phyloP scores from a whole-genome alignment of 2,888 invertebrate species.

The Drosophila kokeensis region DNA sequence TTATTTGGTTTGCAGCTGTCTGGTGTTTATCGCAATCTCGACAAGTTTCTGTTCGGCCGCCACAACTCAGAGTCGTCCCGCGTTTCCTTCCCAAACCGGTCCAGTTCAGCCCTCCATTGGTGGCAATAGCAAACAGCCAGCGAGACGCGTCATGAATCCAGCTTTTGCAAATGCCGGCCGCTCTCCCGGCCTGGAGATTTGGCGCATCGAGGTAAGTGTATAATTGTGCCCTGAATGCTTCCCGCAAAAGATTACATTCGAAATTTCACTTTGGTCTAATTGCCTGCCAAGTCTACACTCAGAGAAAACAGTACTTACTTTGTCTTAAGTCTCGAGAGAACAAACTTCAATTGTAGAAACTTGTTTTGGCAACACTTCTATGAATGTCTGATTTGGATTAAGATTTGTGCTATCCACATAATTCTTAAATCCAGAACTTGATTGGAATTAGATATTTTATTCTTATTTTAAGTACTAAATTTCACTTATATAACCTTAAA shows the following conservation, averaged over 20 bases:
- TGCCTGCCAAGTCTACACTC: background rate
- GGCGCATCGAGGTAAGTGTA: slow-evolving; percentile 92
- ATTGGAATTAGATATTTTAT: background rate
- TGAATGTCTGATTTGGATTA: no score
- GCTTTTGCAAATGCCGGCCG: slow-evolving; percentile 90
- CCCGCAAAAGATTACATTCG: background rate
- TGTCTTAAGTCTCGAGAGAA: background rate
- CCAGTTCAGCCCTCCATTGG: slow-evolving; percentile 71
- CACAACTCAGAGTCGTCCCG: slow-evolving; percentile 80
- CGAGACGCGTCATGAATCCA: slow-evolving; percentile 86
- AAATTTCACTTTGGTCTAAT: background rate
- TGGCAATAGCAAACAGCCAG: slow-evolving; percentile 75
- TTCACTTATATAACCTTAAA: background rate
- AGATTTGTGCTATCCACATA: background rate
- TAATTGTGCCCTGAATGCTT: background rate
- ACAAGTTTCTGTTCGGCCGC: slow-evolving; percentile 80
- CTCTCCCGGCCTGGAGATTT: slow-evolving; percentile 90
- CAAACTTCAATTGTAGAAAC: background rate
- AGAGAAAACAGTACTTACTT: background rate
- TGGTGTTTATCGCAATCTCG: slow-evolving; percentile 71
- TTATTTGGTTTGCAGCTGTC: slow-evolving; percentile 64
- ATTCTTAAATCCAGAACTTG: background rate
- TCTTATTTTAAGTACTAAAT: background rate
- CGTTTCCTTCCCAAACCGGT: slow-evolving; percentile 77
- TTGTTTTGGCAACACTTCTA: background rate